Conservation (phyloP, 2,113 vertebrate species). For the Excalfactoria chinensis region DNA sequence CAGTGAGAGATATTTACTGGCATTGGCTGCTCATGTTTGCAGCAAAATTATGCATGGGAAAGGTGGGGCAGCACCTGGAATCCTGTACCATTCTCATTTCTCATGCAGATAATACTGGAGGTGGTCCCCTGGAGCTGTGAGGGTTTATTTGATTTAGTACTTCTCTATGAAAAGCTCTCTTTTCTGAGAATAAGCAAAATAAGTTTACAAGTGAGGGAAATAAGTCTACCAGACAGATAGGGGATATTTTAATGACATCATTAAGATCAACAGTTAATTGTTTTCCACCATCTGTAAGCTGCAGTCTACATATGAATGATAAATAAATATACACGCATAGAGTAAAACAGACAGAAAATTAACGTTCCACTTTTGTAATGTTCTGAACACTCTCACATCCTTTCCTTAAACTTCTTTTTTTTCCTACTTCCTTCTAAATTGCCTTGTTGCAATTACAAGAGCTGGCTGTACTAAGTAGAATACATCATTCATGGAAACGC, state of each 20-base stretch:
- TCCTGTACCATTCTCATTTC: neutral
- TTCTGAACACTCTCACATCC: neutral
- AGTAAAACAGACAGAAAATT: neutral
- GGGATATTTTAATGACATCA: neutral
- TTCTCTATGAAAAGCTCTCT: neutral
- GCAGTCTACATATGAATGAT: neutral
- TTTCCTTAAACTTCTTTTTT: neutral
- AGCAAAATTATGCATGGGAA: neutral
- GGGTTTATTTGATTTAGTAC: neutral
- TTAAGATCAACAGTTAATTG: neutral
- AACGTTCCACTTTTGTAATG: neutral
- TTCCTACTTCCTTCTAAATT: neutral
- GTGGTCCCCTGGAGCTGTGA: neutral
- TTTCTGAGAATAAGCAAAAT: neutral
- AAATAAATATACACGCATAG: neutral
- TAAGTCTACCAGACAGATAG: neutral
- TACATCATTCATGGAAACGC: neutral
- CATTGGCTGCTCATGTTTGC: neutral
- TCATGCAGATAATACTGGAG: neutral
- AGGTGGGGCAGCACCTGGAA: neutral
- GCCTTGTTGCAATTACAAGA: neutral
- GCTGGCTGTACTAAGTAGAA: neutral
- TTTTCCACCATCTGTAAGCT: neutral
- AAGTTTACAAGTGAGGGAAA: neutral
- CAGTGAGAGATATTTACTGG: constrained; percentile 19